Percentiles rank a stretch among this genome's conserved stretches.
Evolutionary conservation across 2,113 vertebrate species (phyloP).

Genomic region (Engraulis encrasicolus): DNA sequence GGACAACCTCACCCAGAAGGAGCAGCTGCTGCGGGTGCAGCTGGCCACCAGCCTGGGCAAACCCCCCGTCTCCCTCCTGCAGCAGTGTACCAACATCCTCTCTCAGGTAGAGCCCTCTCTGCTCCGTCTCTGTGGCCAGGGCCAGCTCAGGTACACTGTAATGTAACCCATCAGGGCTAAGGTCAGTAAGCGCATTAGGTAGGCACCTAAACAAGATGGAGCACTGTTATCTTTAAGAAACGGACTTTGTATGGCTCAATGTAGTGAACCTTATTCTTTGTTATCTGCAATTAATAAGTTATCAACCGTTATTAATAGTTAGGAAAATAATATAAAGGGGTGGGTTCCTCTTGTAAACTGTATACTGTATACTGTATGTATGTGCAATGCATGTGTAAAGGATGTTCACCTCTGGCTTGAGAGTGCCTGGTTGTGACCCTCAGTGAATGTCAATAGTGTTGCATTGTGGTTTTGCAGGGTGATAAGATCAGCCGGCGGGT

Average conservation of each 20-base stretch:
- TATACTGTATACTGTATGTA: background rate
- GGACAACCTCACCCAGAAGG: slow-evolving; percentile 93
- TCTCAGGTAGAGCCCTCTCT: slow-evolving; percentile 84
- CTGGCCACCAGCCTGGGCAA: slow-evolving; percentile 96
- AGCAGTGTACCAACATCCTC: slow-evolving; percentile 99
- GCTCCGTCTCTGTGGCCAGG: background rate
- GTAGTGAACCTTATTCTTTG: background rate
- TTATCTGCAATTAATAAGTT: background rate
- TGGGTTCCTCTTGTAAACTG: background rate
- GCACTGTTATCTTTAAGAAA: background rate
- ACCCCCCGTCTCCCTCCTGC: slow-evolving; percentile 92
- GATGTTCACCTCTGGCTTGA: slow-evolving; percentile 10
- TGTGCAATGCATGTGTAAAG: background rate
- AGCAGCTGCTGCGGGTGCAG: slow-evolving; percentile 94
- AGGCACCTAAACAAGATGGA: background rate
- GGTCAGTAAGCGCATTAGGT: background rate
- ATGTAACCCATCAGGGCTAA: background rate
- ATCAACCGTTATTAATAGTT: background rate
- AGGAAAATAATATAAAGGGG: background rate
- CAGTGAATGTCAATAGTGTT: slow-evolving; percentile 66
- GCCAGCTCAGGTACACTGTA: background rate
- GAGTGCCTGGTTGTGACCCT: slow-evolving; percentile 41
- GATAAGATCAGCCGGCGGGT: slow-evolving; percentile 99
- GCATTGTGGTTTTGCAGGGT: slow-evolving; percentile 94
- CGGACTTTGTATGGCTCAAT: background rate